Evolutionary conservation across 2,113 vertebrate genomes (phyloP), one percentile per base, ranked within the genome.

Genomic region (Sinocyclocheilus anshuiensis): DNA sequence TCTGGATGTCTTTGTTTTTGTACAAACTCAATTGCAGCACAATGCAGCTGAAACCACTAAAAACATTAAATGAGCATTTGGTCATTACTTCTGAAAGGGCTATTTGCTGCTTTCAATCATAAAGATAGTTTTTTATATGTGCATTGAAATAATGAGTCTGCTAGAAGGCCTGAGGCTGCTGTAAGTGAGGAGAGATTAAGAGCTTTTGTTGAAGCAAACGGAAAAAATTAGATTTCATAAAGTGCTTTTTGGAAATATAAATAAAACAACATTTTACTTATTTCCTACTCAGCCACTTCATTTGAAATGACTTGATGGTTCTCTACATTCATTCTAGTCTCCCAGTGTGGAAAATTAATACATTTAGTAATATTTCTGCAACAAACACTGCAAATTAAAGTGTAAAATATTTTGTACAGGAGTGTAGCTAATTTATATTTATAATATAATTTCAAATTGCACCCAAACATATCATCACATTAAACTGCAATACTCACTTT

Each of bases 401-500:
- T 74, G 39, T 4, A 48, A 48, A 48, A 42, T 42, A 9, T 42
- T 48, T 24, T 39, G 29, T 16, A 71, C 67, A 71, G 26, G 3
- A 69, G 6, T 33, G 65, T 69, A 33, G 2, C 26, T 69, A 33
- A 69, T 33, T 1, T 4, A 16, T 29, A 4, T 71, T 36, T 36
- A 71, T 22, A 74, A 74, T 45, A 74, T 42, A 0, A 74, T 75
- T 74, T 45, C 4, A 75, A 45, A 45, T 39, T 36, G 0, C 18
- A 20, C 33, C 16, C 39, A 74, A 74, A 74, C n/a, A 75, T 45
- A 45, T 13, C 0, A 75, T 6, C 39, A 45, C 12, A 12, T 4
- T 45, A 22, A 74, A 12, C 39, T 74, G n/a, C 24, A 20, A 45
- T 33, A 95, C 97, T 97, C 88, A 99, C 98, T 1, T 99, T 99